These are phyloP conservation scores for crab-eating macaque (Macaca fascicularis) DNA, from an alignment of 2,113 vertebrate genomes.

Conservation along the genomic window T2T-MFA8v1.1 NC_088389.1:52627001-52627500, in stretches of 20 bases:
- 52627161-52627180: not conserved
- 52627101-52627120: not conserved
- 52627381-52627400: not conserved
- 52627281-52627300: not conserved
- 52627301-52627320: not conserved
- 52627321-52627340: not conserved
- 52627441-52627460: too few species aligned
- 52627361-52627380: not conserved
- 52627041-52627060: not conserved
- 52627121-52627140: not conserved
- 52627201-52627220: not conserved
- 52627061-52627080: not conserved
- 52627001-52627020: not conserved
- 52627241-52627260: not conserved
- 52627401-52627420: not conserved
- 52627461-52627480: too few species aligned
- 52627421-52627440: too few species aligned
- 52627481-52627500: too few species aligned
- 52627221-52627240: not conserved
- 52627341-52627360: not conserved
- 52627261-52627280: not conserved
- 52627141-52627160: not conserved
- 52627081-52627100: not conserved
- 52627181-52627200: not conserved
- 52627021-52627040: not conserved